Percentiles rank a stretch among this genome's conserved stretches.
phyloP scores from a whole-genome alignment of 2,888 invertebrate species.

The Stenoptilia bipunctidactyla region DNA sequence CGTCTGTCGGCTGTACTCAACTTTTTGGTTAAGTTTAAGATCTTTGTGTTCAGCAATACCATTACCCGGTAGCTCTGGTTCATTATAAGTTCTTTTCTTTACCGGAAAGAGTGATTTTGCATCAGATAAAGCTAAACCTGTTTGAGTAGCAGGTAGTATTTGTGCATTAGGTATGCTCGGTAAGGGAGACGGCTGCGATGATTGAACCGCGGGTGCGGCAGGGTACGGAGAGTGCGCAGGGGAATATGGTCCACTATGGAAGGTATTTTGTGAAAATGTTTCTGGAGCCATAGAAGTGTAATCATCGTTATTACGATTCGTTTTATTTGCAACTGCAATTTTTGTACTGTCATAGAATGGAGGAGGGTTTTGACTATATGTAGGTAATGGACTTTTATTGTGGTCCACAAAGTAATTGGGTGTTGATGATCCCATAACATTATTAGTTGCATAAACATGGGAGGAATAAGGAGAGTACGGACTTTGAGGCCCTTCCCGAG shows the following conservation, averaged over 20 bases:
- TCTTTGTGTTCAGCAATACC: slow-evolving; percentile 34
- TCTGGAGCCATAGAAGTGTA: slow-evolving; percentile 67
- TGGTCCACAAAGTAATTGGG: slow-evolving; percentile 58
- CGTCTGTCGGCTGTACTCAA: slow-evolving; percentile 34
- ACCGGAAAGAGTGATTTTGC: slow-evolving; percentile 70
- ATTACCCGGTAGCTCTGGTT: slow-evolving; percentile 41
- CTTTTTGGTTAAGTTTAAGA: slow-evolving; percentile 33
- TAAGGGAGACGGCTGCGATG: slow-evolving; percentile 38
- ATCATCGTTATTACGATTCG: slow-evolving; percentile 65
- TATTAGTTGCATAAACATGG: slow-evolving; percentile 58
- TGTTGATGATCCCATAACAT: slow-evolving; percentile 37
- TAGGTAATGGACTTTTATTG: slow-evolving; percentile 54
- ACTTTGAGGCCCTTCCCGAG: slow-evolving; percentile 76
- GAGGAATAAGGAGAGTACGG: slow-evolving; percentile 58
- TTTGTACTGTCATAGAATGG: slow-evolving; percentile 74
- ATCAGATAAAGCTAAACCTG: slow-evolving; percentile 22
- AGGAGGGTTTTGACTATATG: slow-evolving; percentile 60
- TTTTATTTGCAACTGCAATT: slow-evolving; percentile 48
- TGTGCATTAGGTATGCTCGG: slow-evolving; percentile 22
- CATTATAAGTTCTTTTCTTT: slow-evolving; percentile 74
- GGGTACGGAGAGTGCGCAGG: slow-evolving; percentile 46
- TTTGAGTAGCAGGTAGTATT: neutral
- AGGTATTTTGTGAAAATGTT: slow-evolving; percentile 65
- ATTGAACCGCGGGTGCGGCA: slow-evolving; percentile 38
- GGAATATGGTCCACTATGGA: slow-evolving; percentile 44